These are phyloP conservation scores for Triplophysa dalaica DNA, from an alignment of 2,113 vertebrate genomes.

Conservation along the genomic window DNA sequence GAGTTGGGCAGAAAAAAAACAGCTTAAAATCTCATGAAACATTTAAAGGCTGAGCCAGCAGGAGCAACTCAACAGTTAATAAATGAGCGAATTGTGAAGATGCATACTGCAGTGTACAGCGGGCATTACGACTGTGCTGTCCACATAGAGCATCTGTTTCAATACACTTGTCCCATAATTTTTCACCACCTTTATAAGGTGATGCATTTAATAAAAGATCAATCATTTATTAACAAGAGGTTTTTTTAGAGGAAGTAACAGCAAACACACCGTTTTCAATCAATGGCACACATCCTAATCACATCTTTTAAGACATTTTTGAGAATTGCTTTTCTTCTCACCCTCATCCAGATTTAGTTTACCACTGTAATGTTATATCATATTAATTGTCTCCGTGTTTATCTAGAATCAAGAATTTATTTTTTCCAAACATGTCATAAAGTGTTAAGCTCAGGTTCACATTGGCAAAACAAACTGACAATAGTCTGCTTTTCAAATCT, in stretches of 20 bases:
- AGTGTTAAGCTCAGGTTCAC: background rate
- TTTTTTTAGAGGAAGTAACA: background rate
- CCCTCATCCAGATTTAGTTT: slow-evolving; percentile 8
- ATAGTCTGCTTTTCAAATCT: slow-evolving; percentile 10
- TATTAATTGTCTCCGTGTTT: slow-evolving; percentile 21
- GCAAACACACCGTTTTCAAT: background rate
- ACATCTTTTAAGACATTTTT: background rate
- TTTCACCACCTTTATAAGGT: slow-evolving; percentile 19
- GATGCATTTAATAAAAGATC: slow-evolving; percentile 12
- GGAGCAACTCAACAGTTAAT: slow-evolving; percentile 67
- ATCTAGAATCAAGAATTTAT: slow-evolving; percentile 3
- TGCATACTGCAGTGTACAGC: slow-evolving; percentile 62
- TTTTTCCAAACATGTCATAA: slow-evolving; percentile 6
- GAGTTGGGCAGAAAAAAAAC: slow-evolving; percentile 69
- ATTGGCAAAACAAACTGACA: slow-evolving; percentile 15
- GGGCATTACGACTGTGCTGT: slow-evolving; percentile 42
- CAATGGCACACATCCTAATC: background rate
- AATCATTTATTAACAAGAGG: background rate
- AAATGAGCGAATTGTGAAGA: slow-evolving; percentile 66
- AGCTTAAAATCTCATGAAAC: slow-evolving; percentile 80
- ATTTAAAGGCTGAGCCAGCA: slow-evolving; percentile 73
- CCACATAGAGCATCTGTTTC: slow-evolving; percentile 15
- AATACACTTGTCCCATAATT: background rate
- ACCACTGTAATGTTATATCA: background rate
- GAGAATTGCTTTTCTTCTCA: slow-evolving; percentile 16